A percentile compares a stretch with the other conserved stretches of the same genome.
Conservation (phyloP, 2,888 invertebrate species). For the Thecocarcelia acutangulata region DNA sequence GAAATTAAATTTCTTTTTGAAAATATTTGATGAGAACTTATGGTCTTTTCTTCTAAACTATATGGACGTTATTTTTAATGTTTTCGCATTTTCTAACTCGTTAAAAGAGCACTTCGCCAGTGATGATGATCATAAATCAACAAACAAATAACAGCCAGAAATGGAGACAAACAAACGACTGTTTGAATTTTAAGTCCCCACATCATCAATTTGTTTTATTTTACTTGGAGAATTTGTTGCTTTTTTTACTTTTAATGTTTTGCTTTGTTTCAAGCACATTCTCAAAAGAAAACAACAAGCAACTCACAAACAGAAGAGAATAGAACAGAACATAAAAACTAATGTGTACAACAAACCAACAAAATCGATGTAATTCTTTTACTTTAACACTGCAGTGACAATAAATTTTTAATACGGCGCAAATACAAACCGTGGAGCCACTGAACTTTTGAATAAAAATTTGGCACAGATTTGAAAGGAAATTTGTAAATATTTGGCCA, state of each 20-base stretch:
- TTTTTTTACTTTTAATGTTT: neutral
- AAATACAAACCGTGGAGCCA: slow-evolving; percentile 43
- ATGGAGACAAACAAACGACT: neutral
- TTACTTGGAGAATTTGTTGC: slow-evolving; percentile 24
- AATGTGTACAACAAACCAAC: slow-evolving; percentile 34
- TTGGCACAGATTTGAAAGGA: neutral
- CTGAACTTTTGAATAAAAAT: slow-evolving; percentile 6
- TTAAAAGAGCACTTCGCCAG: slow-evolving; percentile 33
- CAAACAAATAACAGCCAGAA: neutral
- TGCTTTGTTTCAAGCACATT: slow-evolving; percentile 14
- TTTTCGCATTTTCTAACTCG: slow-evolving; percentile 36
- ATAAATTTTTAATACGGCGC: slow-evolving; percentile 55
- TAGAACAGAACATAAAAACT: slow-evolving; percentile 41
- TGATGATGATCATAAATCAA: slow-evolving; percentile 44
- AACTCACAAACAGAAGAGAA: slow-evolving; percentile 14
- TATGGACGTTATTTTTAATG: slow-evolving; percentile 35
- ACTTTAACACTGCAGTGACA: slow-evolving; percentile 64
- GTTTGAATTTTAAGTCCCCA: slow-evolving; percentile 8
- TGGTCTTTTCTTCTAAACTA: neutral
- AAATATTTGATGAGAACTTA: no score
- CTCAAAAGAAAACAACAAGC: slow-evolving; percentile 4
- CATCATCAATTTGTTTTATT: slow-evolving; percentile 53
- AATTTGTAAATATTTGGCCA: neutral
- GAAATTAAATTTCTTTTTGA: no score
- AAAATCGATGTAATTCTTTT: slow-evolving; percentile 48